Evolutionary conservation across 2,797 vertebrate genomes (phyloP), one percentile per base, ranked within the genome.

Genomic region (Crocodylus rhombifer): DNA sequence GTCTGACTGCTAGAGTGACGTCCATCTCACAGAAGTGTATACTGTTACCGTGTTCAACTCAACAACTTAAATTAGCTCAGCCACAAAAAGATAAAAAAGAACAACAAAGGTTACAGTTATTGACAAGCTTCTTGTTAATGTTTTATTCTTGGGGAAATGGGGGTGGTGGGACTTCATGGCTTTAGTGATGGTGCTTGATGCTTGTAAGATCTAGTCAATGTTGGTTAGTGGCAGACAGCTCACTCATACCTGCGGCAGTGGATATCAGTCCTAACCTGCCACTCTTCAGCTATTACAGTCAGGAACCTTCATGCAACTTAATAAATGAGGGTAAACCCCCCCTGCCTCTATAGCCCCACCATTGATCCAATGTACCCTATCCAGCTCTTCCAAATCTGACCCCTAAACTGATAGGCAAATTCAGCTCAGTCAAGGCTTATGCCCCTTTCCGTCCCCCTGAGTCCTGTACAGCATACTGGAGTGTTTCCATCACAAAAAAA

Each of bases 1-100:
- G 56, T 61, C 87, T 94, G 87, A 73, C 69, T 94, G 28, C 81
- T 77, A 7, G 28, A 75, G 77, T 58, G 51, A 86, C 9, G 30
- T 88, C 78, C 87, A 12, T 77, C 58, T 91, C 87, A 87, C 75
- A 77, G 82, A 94, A 86, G 89, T 94, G 87, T 90, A 86, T 93
- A 51, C 76, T 76, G 87, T 57, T 89, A 77, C 93, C 74, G 60
- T 3, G 18, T 67, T 82, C 62, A 89, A 25, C 80, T 91, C 62
- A 71, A 86, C 88, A 87, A 86, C 89, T 91, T 93, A 69, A 88
- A 89, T 77, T 91, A 95, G 89, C 36, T 84, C 88, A 85, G 89
- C 84, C 61, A 61, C 0, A 2, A 92, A 87, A 94, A 95, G 83
- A 77, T 84, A 94, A 84, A 87, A 86, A 92, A 82, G 86, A 93